Conservation (phyloP, 2,797 vertebrate species). For the Rhabdomys pumilio region DNA sequence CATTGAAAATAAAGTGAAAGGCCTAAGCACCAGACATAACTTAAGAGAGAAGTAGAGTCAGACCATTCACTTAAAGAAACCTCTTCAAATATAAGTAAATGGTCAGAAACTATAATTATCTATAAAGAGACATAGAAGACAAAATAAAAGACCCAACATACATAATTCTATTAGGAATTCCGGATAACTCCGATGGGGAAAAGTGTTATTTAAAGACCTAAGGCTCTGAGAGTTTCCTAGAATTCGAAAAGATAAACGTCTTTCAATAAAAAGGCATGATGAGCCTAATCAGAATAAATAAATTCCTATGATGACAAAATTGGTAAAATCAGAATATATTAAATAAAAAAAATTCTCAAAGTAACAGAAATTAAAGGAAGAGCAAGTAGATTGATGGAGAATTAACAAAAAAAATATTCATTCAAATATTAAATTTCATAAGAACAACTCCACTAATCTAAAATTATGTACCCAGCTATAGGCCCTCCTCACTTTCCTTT, state of each 20-base stretch:
- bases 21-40: background rate
- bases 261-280: background rate
- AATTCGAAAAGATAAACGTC: background rate
- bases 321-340: background rate
- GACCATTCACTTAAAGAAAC: background rate
- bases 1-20: background rate
- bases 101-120: background rate
- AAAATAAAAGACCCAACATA: background rate
- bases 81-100: background rate
- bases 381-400: background rate
- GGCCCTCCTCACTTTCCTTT: background rate
- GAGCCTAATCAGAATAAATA: background rate
- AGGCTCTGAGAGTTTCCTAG: background rate
- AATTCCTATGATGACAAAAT: background rate
- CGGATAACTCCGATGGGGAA: background rate
- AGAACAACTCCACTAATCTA: background rate
- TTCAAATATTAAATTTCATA: background rate
- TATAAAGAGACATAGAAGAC: background rate
- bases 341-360: constrained; percentile 36
- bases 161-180: background rate
- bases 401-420: background rate
- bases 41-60: background rate
- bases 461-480: background rate
- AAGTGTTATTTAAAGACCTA: background rate
- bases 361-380: background rate